Base-by-base conservation (phyloP, 2,113 vertebrate species). In the Cercopithecus mona region DNA sequence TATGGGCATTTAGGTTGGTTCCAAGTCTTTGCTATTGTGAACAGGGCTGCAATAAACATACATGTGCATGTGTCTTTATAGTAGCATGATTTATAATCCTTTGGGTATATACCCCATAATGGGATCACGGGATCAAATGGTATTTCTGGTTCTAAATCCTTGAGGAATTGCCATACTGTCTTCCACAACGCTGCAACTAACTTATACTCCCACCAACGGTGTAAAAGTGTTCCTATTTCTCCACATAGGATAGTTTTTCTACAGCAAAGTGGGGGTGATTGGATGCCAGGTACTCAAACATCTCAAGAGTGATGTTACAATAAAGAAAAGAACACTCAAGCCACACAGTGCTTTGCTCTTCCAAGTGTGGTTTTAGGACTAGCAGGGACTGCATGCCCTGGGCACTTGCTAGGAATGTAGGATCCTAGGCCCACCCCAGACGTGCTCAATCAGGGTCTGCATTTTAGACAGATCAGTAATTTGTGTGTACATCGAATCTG, bases 321-420 rank as follows among this genome's bases (percentile, higher is more conserved):
- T 32, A 57, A 75, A 89, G 6, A 8, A 43, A 40, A 43, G 17
- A 38, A 52, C 13, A 91, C 23, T 8, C 17, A 27, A 68, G 43
- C 18, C 52, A 13, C 4, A 1, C 0, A 11, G 23, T 1, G 3
- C n/a, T 32, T 45, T 23, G 43, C 38, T 27, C 10, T 14, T 14
- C 20, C 7, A 48, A 3, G 32, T 9, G 17, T 4, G 75, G 30
- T 57, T 78, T 8, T 0, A 22, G 72, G 61, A 14, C 20, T 23
- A 25, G 22, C 72, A 68, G 23, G 4, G 73, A 17, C 10, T 22
- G 12, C 23, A 6, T 18, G 0, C 0, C 2, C 14, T 6, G 38
- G 38, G 14, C 14, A 6, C 22, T 45, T 18, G 25, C 45, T 14
- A 1, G 45, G 38, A 79, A 57, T 3, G 8, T 55, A 40, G 68